Percentiles rank a stretch among this genome's conserved stretches.
Conservation (phyloP, 1,140 invertebrate genomes). For the Lamellibrachia luymesi region DNA sequence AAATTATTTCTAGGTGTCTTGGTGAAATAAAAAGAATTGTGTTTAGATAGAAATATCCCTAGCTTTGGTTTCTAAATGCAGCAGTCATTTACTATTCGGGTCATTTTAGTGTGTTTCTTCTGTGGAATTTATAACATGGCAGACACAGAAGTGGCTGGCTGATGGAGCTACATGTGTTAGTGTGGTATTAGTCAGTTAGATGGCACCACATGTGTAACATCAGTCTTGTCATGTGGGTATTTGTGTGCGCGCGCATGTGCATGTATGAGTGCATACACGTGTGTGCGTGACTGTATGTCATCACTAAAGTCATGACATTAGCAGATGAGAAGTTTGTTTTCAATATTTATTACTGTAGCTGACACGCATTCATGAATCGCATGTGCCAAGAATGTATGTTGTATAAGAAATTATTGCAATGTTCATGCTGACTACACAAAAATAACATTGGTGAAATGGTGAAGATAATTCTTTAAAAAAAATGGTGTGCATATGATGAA, state of each 20-base stretch:
- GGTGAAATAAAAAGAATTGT: neutral
- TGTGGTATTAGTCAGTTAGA: neutral
- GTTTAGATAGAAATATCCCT: neutral
- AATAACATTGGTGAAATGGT: neutral
- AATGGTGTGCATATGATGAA: too few relatives aligned
- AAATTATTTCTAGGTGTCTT: neutral
- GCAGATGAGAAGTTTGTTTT: neutral
- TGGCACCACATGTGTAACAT: neutral
- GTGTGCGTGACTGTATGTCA: neutral
- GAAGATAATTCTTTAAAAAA: too few relatives aligned
- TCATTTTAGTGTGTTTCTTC: too few relatives aligned
- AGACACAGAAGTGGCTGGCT: neutral
- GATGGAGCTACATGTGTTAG: neutral
- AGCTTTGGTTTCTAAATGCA: neutral
- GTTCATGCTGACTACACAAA: too few relatives aligned
- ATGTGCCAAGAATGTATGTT: neutral
- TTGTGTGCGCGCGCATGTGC: too few relatives aligned
- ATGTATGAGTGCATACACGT: neutral
- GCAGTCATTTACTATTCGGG: neutral
- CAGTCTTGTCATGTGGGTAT: neutral
- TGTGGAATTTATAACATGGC: neutral
- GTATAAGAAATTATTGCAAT: neutral
- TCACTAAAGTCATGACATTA: neutral
- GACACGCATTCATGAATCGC: neutral
- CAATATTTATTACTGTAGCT: neutral